Evolutionary conservation across 2,888 invertebrate genomes (phyloP), one percentile per base, ranked within the genome.

Genomic region (Oscheius myriophilus): DNA sequence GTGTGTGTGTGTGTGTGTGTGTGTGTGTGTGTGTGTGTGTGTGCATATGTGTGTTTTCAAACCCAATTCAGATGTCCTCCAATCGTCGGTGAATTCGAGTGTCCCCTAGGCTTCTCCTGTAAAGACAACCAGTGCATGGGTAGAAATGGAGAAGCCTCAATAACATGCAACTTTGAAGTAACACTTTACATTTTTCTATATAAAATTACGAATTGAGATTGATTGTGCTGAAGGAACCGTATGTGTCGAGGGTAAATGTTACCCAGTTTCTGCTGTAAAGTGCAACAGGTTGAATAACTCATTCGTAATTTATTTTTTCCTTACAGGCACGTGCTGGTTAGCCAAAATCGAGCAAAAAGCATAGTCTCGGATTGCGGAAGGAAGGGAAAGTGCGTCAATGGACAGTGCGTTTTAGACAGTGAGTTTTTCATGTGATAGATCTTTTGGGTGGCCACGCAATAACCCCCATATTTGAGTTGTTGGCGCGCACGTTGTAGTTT

Each of bases 21-120:
- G n/a, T n/a, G 33, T 33, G 33, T 33, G 9, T 33, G 9, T 33
- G 9, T 9, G 33, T 33, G 33, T 33, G 33, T 6, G 4, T 9
- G 33, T 33, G 9, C 3, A 9, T 33, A 33, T 6, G 9, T 33
- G 33, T 6, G 4, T 3, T 33, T 33, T 6, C 33, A 33, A 52
- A 21, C 39, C 9, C 7, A n/a, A 9, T 61, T 55, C 41, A 72
- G 78, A 64, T 83, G 83, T 70, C 83, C 83, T 0, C 81, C 81
- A 18, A 69, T 84, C 16, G 81, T 80, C 45, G 84, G 84, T 0
- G 84, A 83, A 18, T 82, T 67, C 59, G 84, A 84, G 57, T 84
- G 84, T 71, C 84, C 84, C 0, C 25, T 69, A 3, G 77, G 77
- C 1, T 81, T 69, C 54, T 63, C 57, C 18, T 84, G 84, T 59